Conservation (phyloP, 2,113 vertebrate genomes). For the Cebidichthys violaceus region DNA sequence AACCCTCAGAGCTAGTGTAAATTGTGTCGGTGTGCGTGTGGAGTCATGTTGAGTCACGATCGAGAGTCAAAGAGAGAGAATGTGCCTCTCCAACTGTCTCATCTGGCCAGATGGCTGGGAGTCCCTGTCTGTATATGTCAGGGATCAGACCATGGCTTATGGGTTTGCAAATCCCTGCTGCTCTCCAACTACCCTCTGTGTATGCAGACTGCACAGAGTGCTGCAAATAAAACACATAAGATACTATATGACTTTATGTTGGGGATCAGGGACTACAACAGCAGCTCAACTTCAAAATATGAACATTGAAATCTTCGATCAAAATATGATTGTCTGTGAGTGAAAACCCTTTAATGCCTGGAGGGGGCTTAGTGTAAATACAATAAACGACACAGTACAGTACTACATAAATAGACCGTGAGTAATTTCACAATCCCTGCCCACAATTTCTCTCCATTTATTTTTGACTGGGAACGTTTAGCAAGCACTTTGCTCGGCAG, state of each 20-base stretch:
- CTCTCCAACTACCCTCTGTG: conserved; percentile 45
- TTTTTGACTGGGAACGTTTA: not conserved
- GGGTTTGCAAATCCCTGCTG: conserved; percentile 52
- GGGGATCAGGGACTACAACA: not conserved
- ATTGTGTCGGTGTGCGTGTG: conserved; percentile 8
- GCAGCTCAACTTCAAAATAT: conserved; percentile 12
- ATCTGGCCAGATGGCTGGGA: conserved; percentile 72
- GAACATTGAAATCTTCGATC: conserved; percentile 16
- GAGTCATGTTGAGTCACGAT: conserved; percentile 19
- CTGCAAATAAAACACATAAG: conserved; percentile 21
- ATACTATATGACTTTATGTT: not conserved
- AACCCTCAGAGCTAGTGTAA: conserved; percentile 47
- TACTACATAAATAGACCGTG: conserved; percentile 23
- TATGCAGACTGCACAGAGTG: not conserved
- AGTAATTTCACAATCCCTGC: conserved; percentile 3
- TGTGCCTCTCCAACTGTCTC: conserved; percentile 46
- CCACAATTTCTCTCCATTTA: not conserved
- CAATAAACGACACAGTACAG: not conserved
- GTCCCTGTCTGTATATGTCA: conserved; percentile 61
- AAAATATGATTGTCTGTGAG: conserved; percentile 38
- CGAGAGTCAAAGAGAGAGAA: conserved; percentile 24
- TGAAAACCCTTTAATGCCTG: conserved; percentile 31
- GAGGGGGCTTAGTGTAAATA: conserved; percentile 20
- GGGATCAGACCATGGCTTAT: conserved; percentile 65
- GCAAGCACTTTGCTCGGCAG: not conserved